These are phyloP conservation scores for Morpho deidamia DNA, from an alignment of 2,888 invertebrate genomes.

Conservation along the genomic window DNA sequence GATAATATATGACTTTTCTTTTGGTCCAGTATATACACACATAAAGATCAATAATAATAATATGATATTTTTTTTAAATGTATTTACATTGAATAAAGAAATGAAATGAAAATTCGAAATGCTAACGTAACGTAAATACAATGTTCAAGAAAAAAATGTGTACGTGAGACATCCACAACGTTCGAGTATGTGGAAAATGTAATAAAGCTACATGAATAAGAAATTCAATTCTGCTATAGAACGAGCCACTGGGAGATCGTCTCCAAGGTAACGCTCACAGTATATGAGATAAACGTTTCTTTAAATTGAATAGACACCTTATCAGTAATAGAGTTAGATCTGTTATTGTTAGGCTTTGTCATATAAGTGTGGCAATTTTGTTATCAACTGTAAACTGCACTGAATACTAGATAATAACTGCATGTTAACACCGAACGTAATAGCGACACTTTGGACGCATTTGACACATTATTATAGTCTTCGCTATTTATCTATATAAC, in stretches of 20 bases:
- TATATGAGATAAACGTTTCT: conserved; percentile 15
- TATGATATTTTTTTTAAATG: too few relatives aligned
- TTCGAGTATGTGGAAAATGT: conserved; percentile 26
- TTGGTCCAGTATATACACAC: background rate
- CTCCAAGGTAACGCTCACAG: conserved; percentile 22
- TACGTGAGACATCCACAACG: conserved; percentile 22
- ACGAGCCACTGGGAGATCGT: conserved; percentile 24
- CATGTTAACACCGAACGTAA: too few relatives aligned
- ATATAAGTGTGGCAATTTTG: background rate
- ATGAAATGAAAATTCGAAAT: too few relatives aligned
- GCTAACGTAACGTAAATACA: conserved; percentile 3
- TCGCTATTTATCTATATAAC: too few relatives aligned
- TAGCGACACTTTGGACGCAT: too few relatives aligned
- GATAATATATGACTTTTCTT: too few relatives aligned
- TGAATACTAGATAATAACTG: too few relatives aligned
- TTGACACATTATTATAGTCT: too few relatives aligned
- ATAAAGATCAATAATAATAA: too few relatives aligned
- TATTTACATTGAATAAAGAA: too few relatives aligned
- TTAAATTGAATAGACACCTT: conserved; percentile 4
- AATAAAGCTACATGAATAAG: conserved; percentile 39
- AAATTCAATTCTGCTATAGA: conserved; percentile 40
- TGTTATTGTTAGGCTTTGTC: background rate
- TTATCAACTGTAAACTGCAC: too few relatives aligned
- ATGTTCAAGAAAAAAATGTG: conserved; percentile 17
- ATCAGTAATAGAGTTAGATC: background rate